Evolutionary conservation across 2,113 vertebrate species (phyloP), one percentile per base, ranked within the genome.

Genomic region (Cephalopholis sonnerati): DNA sequence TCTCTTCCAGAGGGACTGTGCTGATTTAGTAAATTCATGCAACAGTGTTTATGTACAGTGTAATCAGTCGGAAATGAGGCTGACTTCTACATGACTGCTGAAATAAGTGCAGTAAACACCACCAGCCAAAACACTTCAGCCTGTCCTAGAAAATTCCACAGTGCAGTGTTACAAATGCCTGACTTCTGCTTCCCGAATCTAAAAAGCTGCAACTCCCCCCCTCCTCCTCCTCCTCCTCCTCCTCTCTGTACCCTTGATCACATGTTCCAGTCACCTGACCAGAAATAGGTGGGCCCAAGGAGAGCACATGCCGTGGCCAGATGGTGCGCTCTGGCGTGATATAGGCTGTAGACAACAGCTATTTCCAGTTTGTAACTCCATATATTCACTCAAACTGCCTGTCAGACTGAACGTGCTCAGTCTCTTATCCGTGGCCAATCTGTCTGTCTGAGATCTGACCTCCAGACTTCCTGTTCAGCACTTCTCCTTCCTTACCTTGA

Each of bases 401-500:
- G 58, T 74, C 65, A 74, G 50, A 79, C 5, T 39, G 20, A 55
- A 70, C 50, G 5, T 57, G 46, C 44, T 54, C 39, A 53, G 36
- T 24, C 41, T 78, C 58, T 77, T 73, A 77, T 77, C 75, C 63
- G 27, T 36, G 50, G 41, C 27, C 64, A n/a, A 32, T 53, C 18
- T 50, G 20, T 22, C 22, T 75, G 55, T 7, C 72, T 75, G 36
- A 68, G 50, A 53, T 29, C 29, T 51, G 39, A 15, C 75, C 81
- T 67, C 61, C 29, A 53, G 48, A 71, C 65, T 69, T 73, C 54
- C 64, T 15, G 44, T 54, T 32, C 27, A 29, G 64, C 67, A 1
- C 29, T 66, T 64, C 29, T 67, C 27, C 7, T 65, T 78, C 84
- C 96, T 97, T 96, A 99, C 98, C 98, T 99, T 99, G 77, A 99